Percentiles rank a stretch among this genome's conserved stretches.
These are phyloP conservation scores for Conopomorpha cramerella DNA, from an alignment of 1,140 invertebrate genomes.

Conservation along the genomic window DNA sequence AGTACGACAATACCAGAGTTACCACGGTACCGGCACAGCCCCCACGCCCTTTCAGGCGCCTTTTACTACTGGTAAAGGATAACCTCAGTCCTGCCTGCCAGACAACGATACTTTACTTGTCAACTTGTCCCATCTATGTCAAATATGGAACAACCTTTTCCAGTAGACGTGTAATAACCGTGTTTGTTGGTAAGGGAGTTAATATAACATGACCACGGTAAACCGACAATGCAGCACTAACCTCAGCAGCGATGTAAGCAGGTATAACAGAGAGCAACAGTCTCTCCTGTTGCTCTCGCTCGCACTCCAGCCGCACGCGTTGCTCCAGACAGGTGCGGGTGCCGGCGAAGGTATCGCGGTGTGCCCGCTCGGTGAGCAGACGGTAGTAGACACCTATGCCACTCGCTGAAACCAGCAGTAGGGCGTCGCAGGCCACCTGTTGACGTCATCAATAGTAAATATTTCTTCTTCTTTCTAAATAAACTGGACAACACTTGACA, in stretches of 20 bases:
- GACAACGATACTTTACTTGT: not conserved
- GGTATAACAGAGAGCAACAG: conserved; percentile 90
- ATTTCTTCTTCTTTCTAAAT: no score
- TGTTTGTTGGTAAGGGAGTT: no score
- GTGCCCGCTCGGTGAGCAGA: conserved; percentile 81
- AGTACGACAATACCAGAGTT: not conserved
- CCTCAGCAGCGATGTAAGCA: conserved; percentile 89
- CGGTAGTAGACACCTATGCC: conserved; percentile 86
- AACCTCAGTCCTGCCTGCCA: no score
- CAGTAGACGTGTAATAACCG: no score
- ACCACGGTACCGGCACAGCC: no score
- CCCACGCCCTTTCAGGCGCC: no score
- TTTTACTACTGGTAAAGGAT: no score
- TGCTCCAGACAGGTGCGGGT: conserved; percentile 90
- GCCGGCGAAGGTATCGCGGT: conserved; percentile 83
- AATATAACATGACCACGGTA: not conserved
- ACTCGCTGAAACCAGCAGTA: conserved; percentile 77
- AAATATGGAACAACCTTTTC: no score
- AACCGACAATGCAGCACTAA: conserved; percentile 40
- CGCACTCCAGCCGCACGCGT: conserved; percentile 88
- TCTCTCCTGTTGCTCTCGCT: conserved; percentile 90
- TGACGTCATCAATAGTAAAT: no score
- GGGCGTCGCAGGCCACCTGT: conserved; percentile 75
- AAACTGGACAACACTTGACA: no score
- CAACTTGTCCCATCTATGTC: not conserved